Evolutionary conservation across 2,113 vertebrate species (phyloP), one percentile per base, ranked within the genome.

Genomic region (Carollia perspicillata): DNA sequence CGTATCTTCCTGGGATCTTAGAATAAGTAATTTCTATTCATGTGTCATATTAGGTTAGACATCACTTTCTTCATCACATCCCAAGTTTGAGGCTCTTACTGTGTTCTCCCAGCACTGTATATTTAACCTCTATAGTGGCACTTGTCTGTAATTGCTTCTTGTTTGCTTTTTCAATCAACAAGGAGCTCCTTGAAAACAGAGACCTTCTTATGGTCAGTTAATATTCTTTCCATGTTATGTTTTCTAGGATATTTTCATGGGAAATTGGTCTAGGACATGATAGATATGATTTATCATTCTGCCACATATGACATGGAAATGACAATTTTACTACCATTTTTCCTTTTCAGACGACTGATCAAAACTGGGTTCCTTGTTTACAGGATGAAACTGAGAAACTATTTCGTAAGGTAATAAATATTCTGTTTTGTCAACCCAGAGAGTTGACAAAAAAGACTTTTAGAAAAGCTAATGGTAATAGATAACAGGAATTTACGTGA

Each of bases 331-430:
- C 35, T 87, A 2, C n/a, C 5, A 74, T 90, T 92, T 90, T 95
- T 79, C 65, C 4, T 44, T 97, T 98, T 95, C 97, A 99, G 99
- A 99, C 99, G 20, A 98, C 99, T 65, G 99, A 99, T 97, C 96
- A 99, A 88, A 98, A 99, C 97, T 99, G 99, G 99, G 99, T 98
- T 80, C 99, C 99, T 18, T 99, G 99, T 98, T 98, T 99, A 92
- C 98, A 99, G 97, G 99, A 99, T 98, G 99, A 99, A 98, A 98
- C 99, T 93, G 98, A 99, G 91, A 99, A 99, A 96, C 98, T 99
- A 89, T 99, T 99, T 97, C 99, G 99, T 90, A 99, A 99, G 99
- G 99, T 99, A 99, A 72, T 20, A 94, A 95, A 83, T 94, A 51
- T 0, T 94, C 18, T 79, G 33, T 94, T 92, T 89, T 74, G 53